Conservation (phyloP, 2,797 vertebrate genomes). For the Epinephelus awoara region DNA sequence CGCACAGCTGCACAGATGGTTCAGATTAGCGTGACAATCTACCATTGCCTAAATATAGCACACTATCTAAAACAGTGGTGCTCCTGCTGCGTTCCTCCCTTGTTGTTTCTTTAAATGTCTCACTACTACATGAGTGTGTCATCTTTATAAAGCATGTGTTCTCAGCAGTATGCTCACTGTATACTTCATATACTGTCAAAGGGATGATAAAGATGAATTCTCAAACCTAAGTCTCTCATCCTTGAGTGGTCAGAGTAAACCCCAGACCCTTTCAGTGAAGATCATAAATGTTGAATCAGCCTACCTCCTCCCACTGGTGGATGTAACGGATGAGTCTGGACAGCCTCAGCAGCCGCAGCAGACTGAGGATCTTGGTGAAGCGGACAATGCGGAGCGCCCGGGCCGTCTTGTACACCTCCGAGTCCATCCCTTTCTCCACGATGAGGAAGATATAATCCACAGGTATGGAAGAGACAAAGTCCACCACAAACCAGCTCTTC, state of each 20-base stretch:
- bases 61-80: not conserved
- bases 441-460: conserved; percentile 99
- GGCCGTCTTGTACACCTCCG: conserved; percentile 97
- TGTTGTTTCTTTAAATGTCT: not conserved
- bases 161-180: not conserved
- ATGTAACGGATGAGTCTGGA: conserved; percentile 97
- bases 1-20: not conserved
- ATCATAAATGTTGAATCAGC: conserved; percentile 33
- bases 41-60: not conserved
- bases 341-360: conserved; percentile 93
- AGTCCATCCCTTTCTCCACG: conserved; percentile 98
- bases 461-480: conserved; percentile 98
- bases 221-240: not conserved
- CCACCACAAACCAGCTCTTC: conserved; percentile 97
- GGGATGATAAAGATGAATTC: not conserved
- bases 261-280: not conserved
- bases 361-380: conserved; percentile 97
- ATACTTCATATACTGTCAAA: not conserved
- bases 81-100: not conserved
- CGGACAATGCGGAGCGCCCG: conserved; percentile 96
- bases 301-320: conserved; percentile 98
- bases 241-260: not conserved
- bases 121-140: not conserved
- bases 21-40: not conserved
- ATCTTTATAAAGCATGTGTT: not conserved